phyloP scores from a whole-genome alignment of 2,113 vertebrate species.

The Emydura subglobosa region DNA sequence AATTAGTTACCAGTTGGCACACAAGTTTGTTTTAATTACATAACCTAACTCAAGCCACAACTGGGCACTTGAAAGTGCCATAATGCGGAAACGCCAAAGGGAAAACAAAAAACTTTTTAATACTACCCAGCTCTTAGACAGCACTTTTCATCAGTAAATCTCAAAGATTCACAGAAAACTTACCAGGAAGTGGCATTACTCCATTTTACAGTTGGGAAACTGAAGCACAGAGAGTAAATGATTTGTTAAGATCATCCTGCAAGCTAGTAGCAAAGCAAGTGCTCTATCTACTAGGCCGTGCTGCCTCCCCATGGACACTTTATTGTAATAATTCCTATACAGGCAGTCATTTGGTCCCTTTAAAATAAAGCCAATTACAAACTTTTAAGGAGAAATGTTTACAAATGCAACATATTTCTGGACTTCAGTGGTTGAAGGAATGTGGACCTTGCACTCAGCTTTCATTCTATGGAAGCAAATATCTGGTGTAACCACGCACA shows the following conservation, averaged over 20 bases:
- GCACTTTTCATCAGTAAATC: neutral
- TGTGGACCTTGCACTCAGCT: neutral
- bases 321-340: neutral
- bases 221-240: neutral
- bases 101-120: neutral
- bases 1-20: neutral
- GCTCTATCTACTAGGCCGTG: neutral
- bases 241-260: neutral
- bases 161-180: neutral
- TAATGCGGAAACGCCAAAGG: neutral
- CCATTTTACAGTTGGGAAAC: neutral
- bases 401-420: neutral
- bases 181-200: neutral
- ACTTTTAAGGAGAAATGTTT: neutral
- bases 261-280: neutral
- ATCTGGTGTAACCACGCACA: neutral
- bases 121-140: neutral
- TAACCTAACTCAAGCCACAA: neutral
- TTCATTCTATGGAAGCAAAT: neutral
- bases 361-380: neutral
- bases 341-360: neutral
- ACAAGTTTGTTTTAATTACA: neutral
- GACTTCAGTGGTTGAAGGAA: neutral
- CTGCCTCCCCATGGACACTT: neutral
- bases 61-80: neutral